phyloP scores from a whole-genome alignment of 2,888 invertebrate genomes.

The Morpho achilles region DNA sequence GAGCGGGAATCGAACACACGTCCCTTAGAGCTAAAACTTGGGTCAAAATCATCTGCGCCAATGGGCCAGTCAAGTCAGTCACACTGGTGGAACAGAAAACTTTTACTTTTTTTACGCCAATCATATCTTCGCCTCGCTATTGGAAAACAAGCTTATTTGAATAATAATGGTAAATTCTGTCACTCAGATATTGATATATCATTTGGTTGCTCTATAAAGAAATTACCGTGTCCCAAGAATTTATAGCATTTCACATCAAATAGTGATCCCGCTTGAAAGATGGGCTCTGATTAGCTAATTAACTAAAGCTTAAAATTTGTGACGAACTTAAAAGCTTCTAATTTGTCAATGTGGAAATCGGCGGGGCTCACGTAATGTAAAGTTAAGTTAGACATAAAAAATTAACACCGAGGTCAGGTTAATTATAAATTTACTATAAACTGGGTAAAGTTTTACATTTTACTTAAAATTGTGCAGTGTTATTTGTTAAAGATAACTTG shows the following conservation, averaged over 20 bases:
- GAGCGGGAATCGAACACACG: no score
- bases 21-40: no score
- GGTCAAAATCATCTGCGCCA: no score
- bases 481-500: no score
- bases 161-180: constrained; percentile 5
- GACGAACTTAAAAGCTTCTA: constrained; percentile 3
- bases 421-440: background rate
- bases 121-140: background rate
- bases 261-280: constrained; percentile 8
- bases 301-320: constrained; percentile 10
- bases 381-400: constrained; percentile 1
- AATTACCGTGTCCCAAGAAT: constrained; percentile 6
- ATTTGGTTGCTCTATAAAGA: constrained; percentile 10
- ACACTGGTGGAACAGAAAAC: background rate
- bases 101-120: background rate
- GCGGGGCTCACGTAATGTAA: background rate
- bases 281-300: constrained; percentile 10
- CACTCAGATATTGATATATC: constrained; percentile 13
- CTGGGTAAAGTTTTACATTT: no score
- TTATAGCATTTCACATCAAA: constrained; percentile 13
- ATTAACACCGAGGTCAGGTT: constrained; percentile 8
- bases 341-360: constrained; percentile 8
- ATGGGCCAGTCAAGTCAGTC: no score
- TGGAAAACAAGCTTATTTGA: constrained; percentile 1
- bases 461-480: no score